These are phyloP conservation scores for Accipiter virgatus DNA, from an alignment of 2,113 vertebrate species.

Conservation along the genomic window DNA sequence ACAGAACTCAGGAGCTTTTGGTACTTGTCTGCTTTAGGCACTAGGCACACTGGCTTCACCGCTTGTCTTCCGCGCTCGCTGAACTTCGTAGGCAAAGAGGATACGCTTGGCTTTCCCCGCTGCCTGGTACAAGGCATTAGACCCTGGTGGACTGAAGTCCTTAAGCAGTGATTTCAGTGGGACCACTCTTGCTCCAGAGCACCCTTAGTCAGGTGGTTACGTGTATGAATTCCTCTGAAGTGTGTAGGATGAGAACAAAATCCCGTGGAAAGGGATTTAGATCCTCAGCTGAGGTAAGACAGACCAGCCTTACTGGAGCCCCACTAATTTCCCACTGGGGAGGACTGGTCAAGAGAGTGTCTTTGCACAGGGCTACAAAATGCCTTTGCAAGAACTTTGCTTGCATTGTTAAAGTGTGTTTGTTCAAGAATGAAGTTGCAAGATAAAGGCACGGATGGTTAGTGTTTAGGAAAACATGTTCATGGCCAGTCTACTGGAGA, in stretches of 20 bases:
- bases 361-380: not conserved
- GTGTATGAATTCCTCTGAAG: not conserved
- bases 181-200: not conserved
- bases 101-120: not conserved
- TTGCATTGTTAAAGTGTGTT: not conserved
- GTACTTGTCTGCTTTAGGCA: not conserved
- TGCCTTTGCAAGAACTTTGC: not conserved
- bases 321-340: not conserved
- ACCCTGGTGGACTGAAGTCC: not conserved
- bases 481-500: not conserved
- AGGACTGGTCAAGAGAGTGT: not conserved
- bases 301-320: not conserved
- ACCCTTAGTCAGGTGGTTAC: not conserved
- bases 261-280: not conserved
- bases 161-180: not conserved
- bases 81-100: not conserved
- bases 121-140: accelerated
- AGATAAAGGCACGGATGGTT: not conserved
- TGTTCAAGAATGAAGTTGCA: not conserved
- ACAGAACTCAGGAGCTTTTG: not conserved
- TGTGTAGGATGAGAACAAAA: not conserved
- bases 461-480: not conserved
- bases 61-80: not conserved
- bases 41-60: not conserved
- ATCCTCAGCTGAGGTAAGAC: not conserved